These are phyloP conservation scores for Varroa destructor DNA, from an alignment of 1,140 invertebrate species.

Conservation along the genomic window DNA sequence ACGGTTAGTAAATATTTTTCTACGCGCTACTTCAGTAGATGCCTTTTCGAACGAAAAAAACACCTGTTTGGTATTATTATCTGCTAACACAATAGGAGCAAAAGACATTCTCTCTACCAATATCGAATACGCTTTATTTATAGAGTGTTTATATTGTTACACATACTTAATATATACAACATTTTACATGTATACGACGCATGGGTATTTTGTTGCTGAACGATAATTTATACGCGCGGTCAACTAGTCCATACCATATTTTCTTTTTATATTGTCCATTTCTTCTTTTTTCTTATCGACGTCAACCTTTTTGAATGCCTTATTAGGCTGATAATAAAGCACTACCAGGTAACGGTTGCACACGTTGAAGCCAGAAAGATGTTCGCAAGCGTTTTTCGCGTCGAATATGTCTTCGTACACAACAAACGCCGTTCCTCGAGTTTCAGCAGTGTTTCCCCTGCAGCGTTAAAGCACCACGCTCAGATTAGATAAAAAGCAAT, in stretches of 20 bases:
- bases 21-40: too few species aligned
- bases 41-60: too few species aligned
- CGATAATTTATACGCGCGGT: neutral
- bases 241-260: conserved; percentile 49
- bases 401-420: conserved; percentile 99
- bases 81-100: too few species aligned
- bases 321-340: conserved; percentile 69
- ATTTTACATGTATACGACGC: too few species aligned
- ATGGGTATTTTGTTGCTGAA: too few species aligned
- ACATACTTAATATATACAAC: too few species aligned
- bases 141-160: too few species aligned
- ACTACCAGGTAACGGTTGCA: conserved; percentile 97
- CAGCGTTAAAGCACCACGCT: conserved; percentile 37
- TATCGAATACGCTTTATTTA: too few species aligned
- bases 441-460: conserved; percentile 93
- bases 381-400: conserved; percentile 98
- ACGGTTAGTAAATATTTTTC: too few species aligned
- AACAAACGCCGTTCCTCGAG: conserved; percentile 94
- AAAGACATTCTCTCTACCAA: too few species aligned
- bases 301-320: conserved; percentile 80
- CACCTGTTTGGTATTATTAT: too few species aligned
- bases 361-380: conserved; percentile 96
- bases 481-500: conserved; percentile 4
- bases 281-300: conserved; percentile 94
- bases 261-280: conserved; percentile 86